Percentiles rank a stretch among this genome's conserved stretches.
These are phyloP conservation scores for Montipora capricornis DNA, from an alignment of 64 coral and sea anemone species.

Conservation along the genomic window DNA sequence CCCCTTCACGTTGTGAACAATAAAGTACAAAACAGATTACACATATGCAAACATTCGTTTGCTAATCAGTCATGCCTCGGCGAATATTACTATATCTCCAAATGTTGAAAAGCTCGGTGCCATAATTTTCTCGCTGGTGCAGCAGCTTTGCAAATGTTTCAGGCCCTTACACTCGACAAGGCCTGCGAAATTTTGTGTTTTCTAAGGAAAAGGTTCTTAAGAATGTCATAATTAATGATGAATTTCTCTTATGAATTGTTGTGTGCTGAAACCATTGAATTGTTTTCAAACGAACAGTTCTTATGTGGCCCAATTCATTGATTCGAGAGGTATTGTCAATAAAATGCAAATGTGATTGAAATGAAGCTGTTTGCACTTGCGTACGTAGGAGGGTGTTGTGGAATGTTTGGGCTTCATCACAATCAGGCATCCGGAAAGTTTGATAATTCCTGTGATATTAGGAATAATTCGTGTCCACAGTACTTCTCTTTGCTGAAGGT, in stretches of 20 bases:
- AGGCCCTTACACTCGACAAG: background rate
- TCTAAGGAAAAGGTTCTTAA: background rate
- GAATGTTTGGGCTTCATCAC: slow-evolving; percentile 23
- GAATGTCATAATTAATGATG: background rate
- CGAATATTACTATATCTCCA: background rate
- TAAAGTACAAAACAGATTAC: slow-evolving; percentile 55
- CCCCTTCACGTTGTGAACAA: slow-evolving; percentile 15
- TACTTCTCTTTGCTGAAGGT: background rate
- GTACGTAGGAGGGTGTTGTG: slow-evolving; percentile 23
- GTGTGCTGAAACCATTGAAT: slow-evolving; percentile 21
- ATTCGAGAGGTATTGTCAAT: slow-evolving; percentile 54
- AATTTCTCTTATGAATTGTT: slow-evolving; percentile 7
- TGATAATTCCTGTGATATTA: background rate
- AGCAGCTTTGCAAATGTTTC: background rate
- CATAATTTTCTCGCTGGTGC: background rate
- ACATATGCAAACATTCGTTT: slow-evolving; percentile 50
- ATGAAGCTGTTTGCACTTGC: background rate
- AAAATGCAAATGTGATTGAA: slow-evolving; percentile 57
- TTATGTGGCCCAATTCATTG: slow-evolving; percentile 35
- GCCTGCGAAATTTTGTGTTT: background rate
- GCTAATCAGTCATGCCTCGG: slow-evolving; percentile 47
- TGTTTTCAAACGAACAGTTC: slow-evolving; percentile 37
- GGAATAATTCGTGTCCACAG: background rate
- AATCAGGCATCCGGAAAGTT: background rate
- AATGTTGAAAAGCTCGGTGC: background rate